Base-by-base conservation (phyloP, 2,797 vertebrate species). In the Spatula versicolor region DNA sequence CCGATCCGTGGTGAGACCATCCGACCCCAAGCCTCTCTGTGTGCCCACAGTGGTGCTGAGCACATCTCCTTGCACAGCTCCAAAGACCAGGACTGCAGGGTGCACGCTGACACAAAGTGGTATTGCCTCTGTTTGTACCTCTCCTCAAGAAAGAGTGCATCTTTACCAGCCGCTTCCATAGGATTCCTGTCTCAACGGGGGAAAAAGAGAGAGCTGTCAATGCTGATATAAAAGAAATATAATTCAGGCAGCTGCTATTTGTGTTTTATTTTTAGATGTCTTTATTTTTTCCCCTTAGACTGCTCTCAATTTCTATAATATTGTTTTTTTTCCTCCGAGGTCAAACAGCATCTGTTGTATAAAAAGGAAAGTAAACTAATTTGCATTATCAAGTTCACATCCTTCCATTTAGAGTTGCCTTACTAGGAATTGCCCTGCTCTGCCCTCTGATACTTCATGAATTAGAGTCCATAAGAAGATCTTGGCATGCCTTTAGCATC, bases 301-400 rank as follows among this genome's bases (percentile, higher is more conserved):
- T 94, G 86, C 96, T 97, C 93, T 95, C 90, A 91, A 86, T 94
- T 95, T 93, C 96, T 96, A 52, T 88, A 96, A 94, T 93, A 97
- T 88, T 97, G 19, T 19, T 19, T 45, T 43, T 96, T 86, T 91
- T 96, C 96, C 87, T 97, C 93, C 91, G 93, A 96, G 96, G 95
- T 97, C 96, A 98, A 97, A 97, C 90, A 97, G 95, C 96, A 97
- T 95, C 95, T 97, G 92, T 78, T 96, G 39, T 93, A 95, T 87
- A 95, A 96, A 96, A 96, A 95, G 75, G 60, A 91, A 96, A 96
- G 92, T 91, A 96, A 97, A 96, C 62, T 91, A 75, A 95, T 96
- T 96, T 95, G 90, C 77, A 95, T 82, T 95, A 95, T 96, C 87
- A 93, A 93, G 86, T 95, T 96, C 94, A 94, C 71, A 83, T 90